Evolutionary conservation across 2,888 invertebrate species (phyloP), one percentile per base, ranked within the genome.

Genomic region (Drosophila pullipes): DNA sequence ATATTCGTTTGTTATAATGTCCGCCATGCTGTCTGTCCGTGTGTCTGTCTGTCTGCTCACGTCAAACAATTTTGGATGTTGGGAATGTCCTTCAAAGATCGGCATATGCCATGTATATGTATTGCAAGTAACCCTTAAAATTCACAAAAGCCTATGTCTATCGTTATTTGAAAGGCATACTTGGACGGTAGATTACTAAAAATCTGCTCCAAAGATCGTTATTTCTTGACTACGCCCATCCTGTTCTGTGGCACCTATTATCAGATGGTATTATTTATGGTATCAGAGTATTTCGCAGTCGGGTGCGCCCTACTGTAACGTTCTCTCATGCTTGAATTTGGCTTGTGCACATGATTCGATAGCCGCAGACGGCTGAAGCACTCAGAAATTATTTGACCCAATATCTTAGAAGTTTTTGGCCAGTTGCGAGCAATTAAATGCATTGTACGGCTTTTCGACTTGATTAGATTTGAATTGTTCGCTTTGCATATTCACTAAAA

Each of bases 381-480:
- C 57, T 69, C 35, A 61, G 69, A 69, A 65, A 73, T 73, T 52
- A 71, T 69, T 65, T 67, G 69, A 69, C 37, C 57, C 50, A 18
- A 58, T 53, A 50, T 55, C 33, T 50, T 54, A 44, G 37, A 69
- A 28, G 52, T 59, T 61, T 50, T 68, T 49, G 71, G 68, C 64
- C 57, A 61, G 68, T 39, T 76, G 62, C 69, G 54, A 80, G 69
- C 80, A 84, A 86, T 86, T 80, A 84, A 74, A 77, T 60, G 66
- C 80, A 84, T 72, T 84, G 77, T 78, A 60, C 53, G 66, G 67
- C 69, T 69, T 79, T 83, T 83, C 69, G 73, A 59, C 78, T 80
- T 73, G 80, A 82, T 80, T 82, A 73, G 73, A 78, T 69, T 75
- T 84, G 47, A 83, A 79, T 81, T 70, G 49, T 67, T 49, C 61